Evolutionary conservation across 1,140 invertebrate genomes (phyloP).

Genomic region (Macrobrachium rosenbergii): DNA sequence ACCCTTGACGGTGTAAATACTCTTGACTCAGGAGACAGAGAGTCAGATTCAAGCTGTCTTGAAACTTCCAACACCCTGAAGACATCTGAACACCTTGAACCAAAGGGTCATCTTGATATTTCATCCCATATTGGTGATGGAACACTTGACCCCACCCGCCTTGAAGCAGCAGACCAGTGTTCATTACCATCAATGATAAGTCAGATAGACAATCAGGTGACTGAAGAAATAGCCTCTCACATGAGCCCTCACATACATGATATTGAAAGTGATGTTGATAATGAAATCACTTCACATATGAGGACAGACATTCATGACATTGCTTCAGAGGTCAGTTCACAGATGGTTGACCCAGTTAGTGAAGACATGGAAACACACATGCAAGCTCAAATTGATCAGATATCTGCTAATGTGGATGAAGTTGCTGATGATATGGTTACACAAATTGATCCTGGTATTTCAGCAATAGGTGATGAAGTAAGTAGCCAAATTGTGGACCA

Average conservation of each 20-base stretch:
- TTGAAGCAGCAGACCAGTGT: slow-evolving; percentile 23
- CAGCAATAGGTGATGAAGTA: background rate
- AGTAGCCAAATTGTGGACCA: background rate
- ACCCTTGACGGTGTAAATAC: background rate
- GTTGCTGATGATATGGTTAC: background rate
- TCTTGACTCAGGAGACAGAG: no score
- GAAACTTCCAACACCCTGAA: background rate
- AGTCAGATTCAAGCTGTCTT: background rate
- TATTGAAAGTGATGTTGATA: background rate
- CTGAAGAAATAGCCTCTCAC: slow-evolving; percentile 12
- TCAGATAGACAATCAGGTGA: slow-evolving; percentile 29
- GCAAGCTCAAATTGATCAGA: slow-evolving; percentile 15
- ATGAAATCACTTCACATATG: background rate
- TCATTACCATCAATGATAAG: slow-evolving; percentile 41
- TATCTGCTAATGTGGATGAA: background rate
- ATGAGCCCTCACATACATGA: slow-evolving; percentile 2
- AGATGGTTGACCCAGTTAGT: slow-evolving; percentile 25
- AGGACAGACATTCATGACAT: background rate
- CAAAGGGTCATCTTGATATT: slow-evolving; percentile 7
- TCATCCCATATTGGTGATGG: slow-evolving; percentile 5
- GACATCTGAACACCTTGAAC: background rate
- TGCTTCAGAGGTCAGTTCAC: slow-evolving; percentile 9
- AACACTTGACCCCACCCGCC: background rate
- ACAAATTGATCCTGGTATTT: no score
- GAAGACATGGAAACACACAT: slow-evolving; percentile 4